A percentile compares a stretch with the other conserved stretches of the same genome.
These are phyloP conservation scores for Drosophila melanosoma DNA, from an alignment of 2,888 invertebrate species.

Conservation along the genomic window DNA sequence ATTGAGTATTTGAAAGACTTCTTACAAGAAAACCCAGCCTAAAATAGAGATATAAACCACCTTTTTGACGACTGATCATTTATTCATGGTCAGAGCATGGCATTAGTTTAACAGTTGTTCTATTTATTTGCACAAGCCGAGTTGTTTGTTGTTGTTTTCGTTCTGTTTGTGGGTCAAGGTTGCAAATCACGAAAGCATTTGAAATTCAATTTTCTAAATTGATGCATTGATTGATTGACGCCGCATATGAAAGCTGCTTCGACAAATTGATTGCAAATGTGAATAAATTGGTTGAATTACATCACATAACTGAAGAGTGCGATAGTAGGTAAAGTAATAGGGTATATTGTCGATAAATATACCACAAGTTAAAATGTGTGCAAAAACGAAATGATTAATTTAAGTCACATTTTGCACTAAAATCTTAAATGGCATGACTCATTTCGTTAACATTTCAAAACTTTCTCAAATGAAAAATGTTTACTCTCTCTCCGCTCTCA, in stretches of 20 bases:
- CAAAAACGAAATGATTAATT: background rate
- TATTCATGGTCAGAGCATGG: background rate
- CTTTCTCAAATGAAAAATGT: background rate
- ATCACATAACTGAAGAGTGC: background rate
- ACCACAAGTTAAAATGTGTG: background rate
- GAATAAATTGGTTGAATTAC: background rate
- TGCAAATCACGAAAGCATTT: background rate
- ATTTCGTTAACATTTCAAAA: background rate
- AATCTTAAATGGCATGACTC: background rate
- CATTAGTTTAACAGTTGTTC: background rate
- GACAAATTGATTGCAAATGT: background rate
- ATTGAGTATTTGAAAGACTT: constrained; percentile 10
- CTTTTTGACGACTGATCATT: background rate
- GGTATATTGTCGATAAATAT: background rate
- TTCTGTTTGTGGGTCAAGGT: constrained; percentile 11
- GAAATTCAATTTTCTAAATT: constrained; percentile 18
- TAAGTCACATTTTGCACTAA: background rate
- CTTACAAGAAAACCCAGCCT: background rate
- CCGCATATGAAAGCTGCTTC: background rate
- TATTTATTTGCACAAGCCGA: background rate
- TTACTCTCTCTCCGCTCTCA: background rate
- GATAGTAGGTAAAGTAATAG: background rate
- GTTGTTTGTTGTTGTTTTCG: background rate
- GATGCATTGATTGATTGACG: constrained; percentile 16
- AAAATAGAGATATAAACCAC: background rate